Conservation (phyloP, 2,113 vertebrate species). For the Anthoscopus minutus region DNA sequence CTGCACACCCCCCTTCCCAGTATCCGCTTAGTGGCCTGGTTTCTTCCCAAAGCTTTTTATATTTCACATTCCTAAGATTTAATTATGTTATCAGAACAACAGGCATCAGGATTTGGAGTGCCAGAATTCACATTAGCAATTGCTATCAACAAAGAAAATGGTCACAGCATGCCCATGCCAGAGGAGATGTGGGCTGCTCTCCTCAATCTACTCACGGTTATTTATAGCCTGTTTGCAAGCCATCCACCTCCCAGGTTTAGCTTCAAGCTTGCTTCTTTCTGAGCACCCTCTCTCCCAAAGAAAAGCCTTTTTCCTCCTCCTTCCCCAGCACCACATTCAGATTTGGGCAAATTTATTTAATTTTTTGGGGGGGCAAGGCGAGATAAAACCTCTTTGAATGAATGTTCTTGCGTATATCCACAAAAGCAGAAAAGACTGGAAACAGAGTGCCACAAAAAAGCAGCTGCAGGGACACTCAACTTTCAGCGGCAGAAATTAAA, state of each 20-base stretch:
- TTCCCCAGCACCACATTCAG: not conserved
- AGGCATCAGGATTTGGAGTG: constrained; percentile 52
- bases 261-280: not conserved
- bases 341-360: not conserved
- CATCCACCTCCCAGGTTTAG: constrained; percentile 44
- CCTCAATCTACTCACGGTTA: constrained; percentile 21
- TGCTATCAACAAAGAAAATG: constrained; percentile 61
- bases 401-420: not conserved
- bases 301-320: not conserved
- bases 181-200: constrained; percentile 54
- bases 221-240: constrained; percentile 51
- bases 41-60: constrained; percentile 52
- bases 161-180: constrained; percentile 60
- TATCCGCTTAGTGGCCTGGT: not conserved
- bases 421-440: not conserved
- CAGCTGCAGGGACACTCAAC: not conserved
- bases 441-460: not conserved
- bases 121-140: constrained; percentile 62
- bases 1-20: not conserved
- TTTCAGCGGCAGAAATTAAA: fast-evolving
- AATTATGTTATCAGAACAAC: constrained; percentile 64
- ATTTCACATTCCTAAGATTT: constrained; percentile 56
- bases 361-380: fast-evolving
- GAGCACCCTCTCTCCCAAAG: not conserved
- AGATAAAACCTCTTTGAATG: not conserved